These are phyloP conservation scores for Amblyteles armatorius DNA, from an alignment of 2,888 invertebrate species.

Conservation along the genomic window DNA sequence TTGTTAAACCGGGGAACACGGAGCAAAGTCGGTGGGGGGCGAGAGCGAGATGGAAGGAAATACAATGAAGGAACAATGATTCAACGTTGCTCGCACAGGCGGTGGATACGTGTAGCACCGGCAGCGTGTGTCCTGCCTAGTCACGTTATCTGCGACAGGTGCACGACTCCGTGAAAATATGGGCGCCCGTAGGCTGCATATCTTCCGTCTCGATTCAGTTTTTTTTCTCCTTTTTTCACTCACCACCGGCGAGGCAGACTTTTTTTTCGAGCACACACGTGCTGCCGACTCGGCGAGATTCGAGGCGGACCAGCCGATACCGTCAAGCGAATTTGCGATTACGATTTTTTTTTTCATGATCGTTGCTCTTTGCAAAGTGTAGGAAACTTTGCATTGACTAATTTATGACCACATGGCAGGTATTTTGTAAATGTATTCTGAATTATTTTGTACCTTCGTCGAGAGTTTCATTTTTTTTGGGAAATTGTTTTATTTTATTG, in stretches of 20 bases:
- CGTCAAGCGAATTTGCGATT: conserved; percentile 4
- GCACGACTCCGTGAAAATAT: conserved; percentile 73
- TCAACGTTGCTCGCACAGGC: conserved; percentile 36
- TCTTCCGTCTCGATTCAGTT: conserved; percentile 56
- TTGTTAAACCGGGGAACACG: conserved; percentile 24
- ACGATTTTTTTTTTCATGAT: not conserved
- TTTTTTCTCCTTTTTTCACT: conserved; percentile 31
- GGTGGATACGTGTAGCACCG: conserved; percentile 7
- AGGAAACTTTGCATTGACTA: too few species aligned
- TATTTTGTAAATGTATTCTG: not conserved
- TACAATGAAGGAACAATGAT: conserved; percentile 49
- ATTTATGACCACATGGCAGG: not conserved
- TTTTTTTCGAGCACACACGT: conserved; percentile 23
- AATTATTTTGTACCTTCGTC: not conserved
- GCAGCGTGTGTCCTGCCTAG: conserved; percentile 62
- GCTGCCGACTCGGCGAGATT: conserved; percentile 20
- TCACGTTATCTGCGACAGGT: conserved; percentile 74
- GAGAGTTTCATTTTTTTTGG: not conserved
- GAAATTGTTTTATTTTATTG: not conserved
- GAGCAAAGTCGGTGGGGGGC: conserved; percentile 2
- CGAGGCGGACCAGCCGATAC: not conserved
- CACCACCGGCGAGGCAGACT: conserved; percentile 29
- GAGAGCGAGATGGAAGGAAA: conserved; percentile 30
- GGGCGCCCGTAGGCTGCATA: conserved; percentile 69
- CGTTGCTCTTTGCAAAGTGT: not conserved